Evolutionary conservation across 2,888 invertebrate genomes (phyloP).

Genomic region (Trichogramma evanescens): DNA sequence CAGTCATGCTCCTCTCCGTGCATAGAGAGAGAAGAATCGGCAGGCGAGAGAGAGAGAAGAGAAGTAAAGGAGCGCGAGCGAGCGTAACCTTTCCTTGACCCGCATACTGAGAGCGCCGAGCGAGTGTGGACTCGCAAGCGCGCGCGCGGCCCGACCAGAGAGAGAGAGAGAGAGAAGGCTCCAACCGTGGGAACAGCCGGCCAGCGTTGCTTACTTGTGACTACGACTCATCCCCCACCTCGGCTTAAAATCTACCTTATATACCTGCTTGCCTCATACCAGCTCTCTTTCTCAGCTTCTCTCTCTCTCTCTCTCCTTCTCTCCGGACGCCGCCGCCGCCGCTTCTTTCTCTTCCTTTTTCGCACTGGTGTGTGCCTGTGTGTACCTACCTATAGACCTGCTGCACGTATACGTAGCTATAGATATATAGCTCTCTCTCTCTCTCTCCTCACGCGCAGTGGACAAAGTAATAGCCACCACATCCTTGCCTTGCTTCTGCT

Average conservation of each 20-base stretch:
- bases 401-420: too few species aligned
- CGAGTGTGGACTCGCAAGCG: too few species aligned
- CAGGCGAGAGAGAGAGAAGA: constrained; percentile 22
- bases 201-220: constrained; percentile 32
- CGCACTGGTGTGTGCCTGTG: not conserved
- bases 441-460: constrained; percentile 24
- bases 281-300: constrained; percentile 18
- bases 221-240: constrained; percentile 32
- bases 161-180: constrained; percentile 36
- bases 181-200: constrained; percentile 53
- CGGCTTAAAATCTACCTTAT: not conserved
- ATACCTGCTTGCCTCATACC: constrained; percentile 11
- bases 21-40: constrained; percentile 10
- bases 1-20: not conserved
- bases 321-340: constrained; percentile 5
- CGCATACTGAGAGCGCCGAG: constrained; percentile 53
- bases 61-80: constrained; percentile 25
- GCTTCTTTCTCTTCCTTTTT: constrained; percentile 7
- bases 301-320: constrained; percentile 23
- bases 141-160: constrained; percentile 51
- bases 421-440: constrained; percentile 29
- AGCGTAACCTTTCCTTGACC: constrained; percentile 59
- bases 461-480: constrained; percentile 38
- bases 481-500: constrained; percentile 18
- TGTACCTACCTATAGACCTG: too few species aligned